phyloP scores from a whole-genome alignment of 2,888 invertebrate species.

The Hypomecis atomaria region DNA sequence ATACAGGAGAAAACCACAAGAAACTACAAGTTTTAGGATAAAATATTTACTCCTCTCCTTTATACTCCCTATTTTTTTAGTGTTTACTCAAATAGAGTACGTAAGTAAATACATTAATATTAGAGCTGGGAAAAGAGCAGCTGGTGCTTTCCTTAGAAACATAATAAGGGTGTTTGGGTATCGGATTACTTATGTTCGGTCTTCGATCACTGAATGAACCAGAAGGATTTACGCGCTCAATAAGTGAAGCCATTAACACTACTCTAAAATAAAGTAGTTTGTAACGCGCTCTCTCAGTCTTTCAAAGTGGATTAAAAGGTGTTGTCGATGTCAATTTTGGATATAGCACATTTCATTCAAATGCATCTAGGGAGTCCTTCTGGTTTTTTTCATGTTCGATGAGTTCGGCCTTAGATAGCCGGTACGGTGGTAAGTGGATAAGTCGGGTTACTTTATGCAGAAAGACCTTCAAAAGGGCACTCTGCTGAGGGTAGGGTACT shows the following conservation, averaged over 20 bases:
- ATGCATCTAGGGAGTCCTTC: too few relatives aligned
- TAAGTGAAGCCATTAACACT: too few relatives aligned
- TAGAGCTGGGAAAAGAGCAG: conserved; percentile 22
- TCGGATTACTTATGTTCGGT: conserved; percentile 22
- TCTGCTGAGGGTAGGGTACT: conserved; percentile 6
- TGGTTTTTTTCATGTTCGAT: too few relatives aligned
- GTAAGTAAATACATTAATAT: conserved; percentile 12
- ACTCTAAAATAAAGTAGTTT: too few relatives aligned
- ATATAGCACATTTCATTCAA: too few relatives aligned
- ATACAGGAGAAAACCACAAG: too few relatives aligned
- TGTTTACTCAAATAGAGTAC: conserved; percentile 1
- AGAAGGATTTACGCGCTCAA: too few relatives aligned
- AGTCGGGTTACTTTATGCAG: conserved; percentile 14
- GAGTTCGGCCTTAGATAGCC: background rate
- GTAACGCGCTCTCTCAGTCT: too few relatives aligned
- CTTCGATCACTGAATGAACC: background rate
- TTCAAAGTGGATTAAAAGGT: too few relatives aligned
- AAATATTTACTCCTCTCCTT: background rate
- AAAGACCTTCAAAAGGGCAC: conserved; percentile 13
- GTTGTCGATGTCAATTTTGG: too few relatives aligned
- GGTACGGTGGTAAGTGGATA: conserved; percentile 15
- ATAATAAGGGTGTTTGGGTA: conserved; percentile 26
- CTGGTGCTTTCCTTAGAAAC: conserved; percentile 21
- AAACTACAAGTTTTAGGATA: too few relatives aligned
- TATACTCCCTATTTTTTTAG: background rate